Conservation (phyloP, 2,113 vertebrate species). For the Ascaphus truei region DNA sequence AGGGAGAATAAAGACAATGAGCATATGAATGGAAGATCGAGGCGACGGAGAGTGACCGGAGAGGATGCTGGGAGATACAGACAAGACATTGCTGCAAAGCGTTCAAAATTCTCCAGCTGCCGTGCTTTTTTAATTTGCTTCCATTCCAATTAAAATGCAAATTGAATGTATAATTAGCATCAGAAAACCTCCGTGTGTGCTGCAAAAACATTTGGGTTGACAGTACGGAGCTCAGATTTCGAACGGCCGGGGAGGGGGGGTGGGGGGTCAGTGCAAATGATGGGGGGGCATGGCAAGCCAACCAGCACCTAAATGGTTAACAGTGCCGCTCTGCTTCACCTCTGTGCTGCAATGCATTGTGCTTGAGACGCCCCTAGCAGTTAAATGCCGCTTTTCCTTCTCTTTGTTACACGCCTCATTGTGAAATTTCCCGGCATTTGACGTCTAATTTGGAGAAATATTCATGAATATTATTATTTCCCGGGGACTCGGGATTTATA, state of each 20-base stretch:
- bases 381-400: too few relatives aligned
- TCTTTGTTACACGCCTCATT: too few relatives aligned
- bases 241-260: constrained; percentile 18
- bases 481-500: too few relatives aligned
- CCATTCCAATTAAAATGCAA: constrained; percentile 99
- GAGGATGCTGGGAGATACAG: constrained; percentile 71
- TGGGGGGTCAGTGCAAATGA: constrained; percentile 5
- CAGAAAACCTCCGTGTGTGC: constrained; percentile 92
- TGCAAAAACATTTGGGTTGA: constrained; percentile 93
- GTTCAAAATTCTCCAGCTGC: constrained; percentile 99
- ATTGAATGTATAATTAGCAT: constrained; percentile 99
- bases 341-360: too few relatives aligned
- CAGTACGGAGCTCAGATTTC: constrained; percentile 52
- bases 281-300: background rate
- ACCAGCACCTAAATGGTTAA: background rate
- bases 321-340: too few relatives aligned
- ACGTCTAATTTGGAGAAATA: too few relatives aligned
- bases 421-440: too few relatives aligned
- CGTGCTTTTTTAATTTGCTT: constrained; percentile 98
- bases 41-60: constrained; percentile 54
- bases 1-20: constrained; percentile 49
- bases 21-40: constrained; percentile 71
- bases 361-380: too few relatives aligned
- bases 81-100: constrained; percentile 82
- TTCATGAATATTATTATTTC: too few relatives aligned